Evolutionary conservation across 92 coral and sea anemone genomes (phyloP), one percentile per base, ranked within the genome.

Genomic region (Actinernus sp.): DNA sequence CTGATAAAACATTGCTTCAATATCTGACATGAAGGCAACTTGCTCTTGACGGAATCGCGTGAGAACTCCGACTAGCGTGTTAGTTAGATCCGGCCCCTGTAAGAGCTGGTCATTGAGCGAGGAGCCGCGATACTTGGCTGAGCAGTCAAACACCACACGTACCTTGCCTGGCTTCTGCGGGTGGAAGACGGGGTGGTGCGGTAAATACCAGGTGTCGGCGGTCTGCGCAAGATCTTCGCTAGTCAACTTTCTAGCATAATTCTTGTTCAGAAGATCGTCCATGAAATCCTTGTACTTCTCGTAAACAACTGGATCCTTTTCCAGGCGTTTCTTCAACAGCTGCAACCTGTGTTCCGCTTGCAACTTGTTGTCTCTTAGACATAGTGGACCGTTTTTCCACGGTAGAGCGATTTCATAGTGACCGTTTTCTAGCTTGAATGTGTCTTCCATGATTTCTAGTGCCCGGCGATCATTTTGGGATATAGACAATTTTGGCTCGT

Each of bases 391-490:
- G 26, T 31, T 45, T n/a, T 52, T 78, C 84, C 90, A 83, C 1
- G 95, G 90, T 17, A 47, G 59, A 4, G 76, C 78, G 3, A 82
- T 75, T 47, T 82, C 73, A 54, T 82, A 82, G 27, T 5, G 84
- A n/a, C n/a, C n/a, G n/a, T n/a, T n/a, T n/a, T n/a, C n/a, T n/a
- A n/a, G n/a, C n/a, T n/a, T n/a, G n/a, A n/a, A n/a, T n/a, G n/a
- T n/a, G n/a, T n/a, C n/a, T n/a, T n/a, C n/a, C n/a, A n/a, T n/a
- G n/a, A n/a, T n/a, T n/a, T n/a, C n/a, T n/a, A n/a, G n/a, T n/a
- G n/a, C n/a, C n/a, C n/a, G n/a, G n/a, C n/a, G n/a, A n/a, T n/a
- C n/a, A n/a, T n/a, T n/a, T n/a, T n/a, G n/a, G n/a, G n/a, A n/a
- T n/a, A n/a, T n/a, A n/a, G n/a, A n/a, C n/a, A n/a, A n/a, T n/a